Evolutionary conservation across 2,888 invertebrate species (phyloP).

Genomic region (Ganaspis brasiliensis): DNA sequence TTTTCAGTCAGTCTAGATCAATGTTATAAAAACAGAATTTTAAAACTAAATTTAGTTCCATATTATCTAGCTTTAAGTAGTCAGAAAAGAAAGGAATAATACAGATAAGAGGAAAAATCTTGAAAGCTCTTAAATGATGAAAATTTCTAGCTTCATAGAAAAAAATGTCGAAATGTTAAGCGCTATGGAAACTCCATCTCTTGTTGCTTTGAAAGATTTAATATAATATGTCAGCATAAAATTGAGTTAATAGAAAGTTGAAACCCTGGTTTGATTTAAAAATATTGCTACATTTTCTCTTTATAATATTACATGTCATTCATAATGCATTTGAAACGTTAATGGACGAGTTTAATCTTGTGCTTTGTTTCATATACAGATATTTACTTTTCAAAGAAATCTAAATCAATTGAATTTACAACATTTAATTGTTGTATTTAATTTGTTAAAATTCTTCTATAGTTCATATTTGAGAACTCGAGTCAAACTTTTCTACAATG

Average conservation of each 20-base stretch:
- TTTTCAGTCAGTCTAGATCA: neutral
- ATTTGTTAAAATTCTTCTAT: too few relatives aligned
- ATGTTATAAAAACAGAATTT: neutral
- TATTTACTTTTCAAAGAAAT: too few relatives aligned
- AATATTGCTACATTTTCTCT: neutral
- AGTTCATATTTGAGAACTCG: too few relatives aligned
- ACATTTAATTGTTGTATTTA: too few relatives aligned
- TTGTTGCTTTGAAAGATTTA: slow-evolving; percentile 2
- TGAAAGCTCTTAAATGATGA: slow-evolving; percentile 15
- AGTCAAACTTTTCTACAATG: too few relatives aligned
- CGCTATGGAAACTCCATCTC: neutral
- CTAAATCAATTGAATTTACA: too few relatives aligned
- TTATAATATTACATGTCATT: neutral
- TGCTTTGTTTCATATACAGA: too few relatives aligned
- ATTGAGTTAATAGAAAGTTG: neutral
- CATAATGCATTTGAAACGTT: neutral
- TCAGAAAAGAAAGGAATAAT: too few relatives aligned
- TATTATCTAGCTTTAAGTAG: slow-evolving; percentile 6
- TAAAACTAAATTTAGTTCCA: neutral
- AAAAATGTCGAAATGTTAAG: slow-evolving; percentile 2
- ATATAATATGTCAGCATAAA: neutral
- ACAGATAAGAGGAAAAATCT: neutral
- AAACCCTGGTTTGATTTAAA: neutral
- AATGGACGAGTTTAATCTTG: neutral
- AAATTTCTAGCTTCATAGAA: neutral